phyloP scores from a whole-genome alignment of 2,888 invertebrate genomes.

The Dynastes grantii region DNA sequence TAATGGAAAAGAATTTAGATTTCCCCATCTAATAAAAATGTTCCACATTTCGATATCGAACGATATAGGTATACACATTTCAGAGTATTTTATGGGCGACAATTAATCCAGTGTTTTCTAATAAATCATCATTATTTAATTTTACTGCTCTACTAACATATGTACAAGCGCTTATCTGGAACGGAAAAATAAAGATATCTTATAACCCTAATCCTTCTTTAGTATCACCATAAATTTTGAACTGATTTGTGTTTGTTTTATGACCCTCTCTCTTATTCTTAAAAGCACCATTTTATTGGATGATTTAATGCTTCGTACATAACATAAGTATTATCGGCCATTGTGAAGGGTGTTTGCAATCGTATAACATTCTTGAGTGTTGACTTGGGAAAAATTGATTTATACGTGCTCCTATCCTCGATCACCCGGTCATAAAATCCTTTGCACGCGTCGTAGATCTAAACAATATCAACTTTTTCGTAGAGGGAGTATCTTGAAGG shows the following conservation, averaged over 20 bases:
- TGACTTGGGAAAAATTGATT: background rate
- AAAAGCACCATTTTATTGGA: constrained; percentile 12
- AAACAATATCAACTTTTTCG: no score
- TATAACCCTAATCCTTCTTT: background rate
- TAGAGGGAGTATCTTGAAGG: no score
- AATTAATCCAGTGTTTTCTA: background rate
- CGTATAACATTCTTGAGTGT: background rate
- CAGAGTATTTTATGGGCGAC: constrained; percentile 5
- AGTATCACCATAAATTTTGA: constrained; percentile 21
- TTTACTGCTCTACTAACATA: background rate
- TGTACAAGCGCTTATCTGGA: background rate
- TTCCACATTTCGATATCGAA: background rate
- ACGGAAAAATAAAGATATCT: background rate
- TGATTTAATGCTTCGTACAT: constrained; percentile 15
- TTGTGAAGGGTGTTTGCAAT: constrained; percentile 7
- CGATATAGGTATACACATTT: background rate
- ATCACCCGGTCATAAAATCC: background rate
- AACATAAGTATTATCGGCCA: background rate
- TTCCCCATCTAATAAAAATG: background rate
- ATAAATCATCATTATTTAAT: background rate
- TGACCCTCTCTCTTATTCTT: constrained; percentile 25
- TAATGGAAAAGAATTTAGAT: background rate
- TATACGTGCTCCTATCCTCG: background rate
- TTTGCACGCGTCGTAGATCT: background rate
- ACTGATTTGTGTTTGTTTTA: constrained; percentile 29